Base-by-base conservation (phyloP, 2,113 vertebrate genomes). In the Octodon degus region DNA sequence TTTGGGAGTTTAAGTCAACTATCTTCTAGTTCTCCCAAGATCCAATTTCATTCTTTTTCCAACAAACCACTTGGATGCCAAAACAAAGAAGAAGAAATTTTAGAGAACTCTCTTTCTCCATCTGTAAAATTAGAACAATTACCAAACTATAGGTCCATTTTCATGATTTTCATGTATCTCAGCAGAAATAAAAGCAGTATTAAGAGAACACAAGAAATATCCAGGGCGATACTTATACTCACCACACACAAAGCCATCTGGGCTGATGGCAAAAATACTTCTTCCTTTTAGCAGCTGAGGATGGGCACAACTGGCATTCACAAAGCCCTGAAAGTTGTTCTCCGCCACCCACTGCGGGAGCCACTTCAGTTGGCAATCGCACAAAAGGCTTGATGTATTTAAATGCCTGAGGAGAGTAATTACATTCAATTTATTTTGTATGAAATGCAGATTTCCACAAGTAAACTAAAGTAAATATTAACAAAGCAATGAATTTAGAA, bases 311-410 rank as follows among this genome's bases (percentile, higher is more conserved):
- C 98, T 99, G 98, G 99, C 99, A 40, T 99, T 99, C 79, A 99
- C 98, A 97, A 99, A 99, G 96, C 98, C 98, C 97, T 99, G 98
- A 96, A 99, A 99, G 97, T 98, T 98, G 97, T 99, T 99, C 76
- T 99, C 99, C 13, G 98, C 98, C 99, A 99, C 98, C 99, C 99
- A 99, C 96, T 99, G 98, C 3, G 99, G 99, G 85, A 99, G 98
- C 99, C 99, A 99, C 98, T 99, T 99, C 92, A 99, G 98, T 93
- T 99, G 99, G 98, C 99, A 99, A 98, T 99, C 99, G 37, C 99
- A 99, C 97, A 99, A 98, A 94, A 99, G 99, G 97, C 99, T 99
- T 6, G 99, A 99, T 1, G 99, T 99, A 98, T 99, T 99, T 97
- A 99, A 98, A 82, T 98, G 98, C 96, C 99, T 99, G 98, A 86